phyloP scores from a whole-genome alignment of 2,113 vertebrate genomes.

The Myrmecophaga tridactyla region DNA sequence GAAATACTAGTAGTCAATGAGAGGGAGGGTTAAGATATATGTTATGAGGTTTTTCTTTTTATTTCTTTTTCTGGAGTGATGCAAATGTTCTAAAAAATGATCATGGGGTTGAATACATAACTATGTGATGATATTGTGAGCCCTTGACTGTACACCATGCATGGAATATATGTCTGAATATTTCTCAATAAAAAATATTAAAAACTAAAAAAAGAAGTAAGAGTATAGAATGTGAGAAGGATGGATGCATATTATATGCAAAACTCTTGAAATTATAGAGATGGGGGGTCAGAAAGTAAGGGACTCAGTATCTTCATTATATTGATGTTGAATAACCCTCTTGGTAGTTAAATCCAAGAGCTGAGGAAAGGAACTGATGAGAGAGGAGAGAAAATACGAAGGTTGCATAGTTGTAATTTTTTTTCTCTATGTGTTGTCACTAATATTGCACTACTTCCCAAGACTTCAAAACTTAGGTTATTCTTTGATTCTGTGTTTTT shows the following conservation, averaged over 20 bases:
- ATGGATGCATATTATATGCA: background rate
- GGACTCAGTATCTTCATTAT: background rate
- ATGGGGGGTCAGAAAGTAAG: background rate
- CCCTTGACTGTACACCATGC: too few species aligned
- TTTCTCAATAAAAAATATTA: too few species aligned
- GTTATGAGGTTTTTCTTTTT: too few species aligned
- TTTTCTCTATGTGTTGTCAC: background rate
- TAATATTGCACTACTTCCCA: background rate
- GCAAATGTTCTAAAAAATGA: too few species aligned
- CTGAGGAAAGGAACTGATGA: background rate
- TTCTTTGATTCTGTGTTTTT: background rate
- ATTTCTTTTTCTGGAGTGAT: too few species aligned
- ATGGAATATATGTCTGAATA: too few species aligned
- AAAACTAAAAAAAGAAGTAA: too few species aligned
- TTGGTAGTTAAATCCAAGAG: background rate
- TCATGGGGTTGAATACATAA: too few species aligned
- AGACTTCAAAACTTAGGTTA: background rate
- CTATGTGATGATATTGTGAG: too few species aligned
- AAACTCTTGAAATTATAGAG: background rate
- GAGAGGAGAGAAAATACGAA: background rate
- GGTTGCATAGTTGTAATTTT: background rate
- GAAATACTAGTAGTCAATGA: too few species aligned
- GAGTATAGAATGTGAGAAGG: background rate
- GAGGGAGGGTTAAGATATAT: too few species aligned
- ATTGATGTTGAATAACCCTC: background rate